These are phyloP conservation scores for Amniataba percoides DNA, from an alignment of 2,797 vertebrate genomes.

Conservation along the genomic window DNA sequence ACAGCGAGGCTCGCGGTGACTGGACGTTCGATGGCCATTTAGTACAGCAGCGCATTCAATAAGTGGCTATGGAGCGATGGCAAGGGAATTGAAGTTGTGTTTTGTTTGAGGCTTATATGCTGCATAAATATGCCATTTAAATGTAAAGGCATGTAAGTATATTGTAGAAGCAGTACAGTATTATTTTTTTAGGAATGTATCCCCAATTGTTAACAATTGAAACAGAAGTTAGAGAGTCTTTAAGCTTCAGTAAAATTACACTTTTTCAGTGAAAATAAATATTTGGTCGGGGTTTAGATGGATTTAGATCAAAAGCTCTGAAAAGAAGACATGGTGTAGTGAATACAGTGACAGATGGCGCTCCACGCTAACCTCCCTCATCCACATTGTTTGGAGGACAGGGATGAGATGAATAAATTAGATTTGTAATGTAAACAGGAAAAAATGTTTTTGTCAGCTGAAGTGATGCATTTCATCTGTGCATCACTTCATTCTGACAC, in stretches of 20 bases:
- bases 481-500: not conserved
- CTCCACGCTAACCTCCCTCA: too few species aligned
- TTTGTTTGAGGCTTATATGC: not conserved
- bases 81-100: not conserved
- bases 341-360: too few species aligned
- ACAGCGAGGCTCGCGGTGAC: slow-evolving; percentile 17
- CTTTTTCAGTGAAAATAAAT: not conserved
- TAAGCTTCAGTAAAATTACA: not conserved
- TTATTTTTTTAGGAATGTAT: not conserved
- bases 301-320: not conserved
- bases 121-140: not conserved
- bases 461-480: too few species aligned
- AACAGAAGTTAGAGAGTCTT: not conserved
- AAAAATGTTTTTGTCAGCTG: not conserved
- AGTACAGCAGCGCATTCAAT: slow-evolving; percentile 19
- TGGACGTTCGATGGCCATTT: slow-evolving; percentile 30
- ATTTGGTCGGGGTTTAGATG: not conserved
- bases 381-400: not conserved
- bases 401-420: not conserved
- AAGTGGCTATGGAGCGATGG: slow-evolving; percentile 7
- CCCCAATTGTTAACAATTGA: not conserved
- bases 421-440: not conserved
- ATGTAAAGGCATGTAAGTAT: not conserved
- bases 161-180: not conserved
- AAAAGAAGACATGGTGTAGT: too few species aligned